Evolutionary conservation across 1,140 invertebrate genomes (phyloP), one percentile per base, ranked within the genome.

Genomic region (Holcopasites calliopsidis): DNA sequence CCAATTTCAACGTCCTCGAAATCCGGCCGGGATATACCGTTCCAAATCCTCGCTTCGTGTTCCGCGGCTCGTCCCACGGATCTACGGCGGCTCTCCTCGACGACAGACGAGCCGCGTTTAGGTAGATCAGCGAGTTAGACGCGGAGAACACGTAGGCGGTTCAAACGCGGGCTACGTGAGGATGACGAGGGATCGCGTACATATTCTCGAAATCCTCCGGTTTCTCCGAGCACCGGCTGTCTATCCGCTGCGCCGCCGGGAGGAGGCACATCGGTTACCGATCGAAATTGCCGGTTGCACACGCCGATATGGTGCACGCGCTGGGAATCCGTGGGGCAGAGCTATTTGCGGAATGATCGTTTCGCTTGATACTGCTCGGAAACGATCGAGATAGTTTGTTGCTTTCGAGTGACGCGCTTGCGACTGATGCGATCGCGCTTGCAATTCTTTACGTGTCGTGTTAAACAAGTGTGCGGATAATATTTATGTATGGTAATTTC

Each of bases 111-210:
- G n/a, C 38, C 38, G 71, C 61, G 71, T 74, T 74, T 66, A 74
- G 62, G 62, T 57, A 74, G 61, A 74, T 74, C 71, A 66, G 50
- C 28, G 71, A 44, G 71, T 74, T 74, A 74, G 71, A 72, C 35
- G 35, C 35, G 5, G 58, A 10, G 13, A 47, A 66, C 71, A 74
- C 71, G 71, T 74, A 66, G n/a, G 28, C 71, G 21, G 50, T 54
- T 66, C 28, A 44, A n/a, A 66, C 49, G 71, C 6, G 28, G n/a
- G 49, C 28, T 73, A 73, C 60, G 71, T 55, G 70, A 73, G 16
- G 13, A 35, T 49, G 35, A 31, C 33, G 23, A 7, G 69, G 40
- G 33, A 72, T 64, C 58, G 47, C 26, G 47, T 40, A 6, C n/a
- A 10, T 16, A n/a, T 40, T 2, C 35, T 5, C 21, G 21, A 40